Evolutionary conservation across 2,113 vertebrate species (phyloP).

Genomic region (Herpetotheres cachinnans): DNA sequence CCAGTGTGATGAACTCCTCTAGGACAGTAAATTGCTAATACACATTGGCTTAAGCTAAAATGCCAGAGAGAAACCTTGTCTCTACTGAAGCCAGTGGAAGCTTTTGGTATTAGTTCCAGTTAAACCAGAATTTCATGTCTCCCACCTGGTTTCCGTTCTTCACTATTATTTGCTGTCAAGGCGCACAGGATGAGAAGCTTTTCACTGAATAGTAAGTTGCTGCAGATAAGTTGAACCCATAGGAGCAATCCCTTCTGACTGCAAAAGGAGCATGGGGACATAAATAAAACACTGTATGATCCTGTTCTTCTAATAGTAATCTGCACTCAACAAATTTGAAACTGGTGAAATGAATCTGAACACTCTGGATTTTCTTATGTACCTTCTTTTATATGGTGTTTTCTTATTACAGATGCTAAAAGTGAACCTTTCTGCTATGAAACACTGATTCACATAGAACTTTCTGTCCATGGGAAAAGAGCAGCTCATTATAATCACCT

Average conservation of each 20-base stretch:
- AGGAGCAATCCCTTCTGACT: neutral
- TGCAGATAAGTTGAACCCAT: neutral
- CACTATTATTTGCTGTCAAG: neutral
- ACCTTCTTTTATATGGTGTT: neutral
- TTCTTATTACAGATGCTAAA: neutral
- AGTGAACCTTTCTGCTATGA: neutral
- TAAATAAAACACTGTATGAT: neutral
- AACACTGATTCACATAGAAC: slow-evolving; percentile 10
- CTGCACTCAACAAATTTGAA: neutral
- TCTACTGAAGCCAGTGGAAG: neutral
- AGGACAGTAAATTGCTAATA: neutral
- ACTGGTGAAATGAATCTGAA: neutral
- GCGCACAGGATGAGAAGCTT: neutral
- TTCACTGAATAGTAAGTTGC: neutral
- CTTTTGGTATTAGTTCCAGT: neutral
- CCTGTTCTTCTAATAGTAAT: neutral
- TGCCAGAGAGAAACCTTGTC: neutral
- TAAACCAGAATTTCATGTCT: neutral
- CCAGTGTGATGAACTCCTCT: neutral
- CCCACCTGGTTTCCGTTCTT: neutral
- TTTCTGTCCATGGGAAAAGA: slow-evolving; percentile 14
- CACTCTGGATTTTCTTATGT: neutral
- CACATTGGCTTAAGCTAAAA: neutral
- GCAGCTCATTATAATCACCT: slow-evolving; percentile 42
- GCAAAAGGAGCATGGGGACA: neutral